Percentiles rank a stretch among this genome's conserved stretches.
These are phyloP conservation scores for Cettia cetti DNA, from an alignment of 2,113 vertebrate genomes.

Conservation along the genomic window DNA sequence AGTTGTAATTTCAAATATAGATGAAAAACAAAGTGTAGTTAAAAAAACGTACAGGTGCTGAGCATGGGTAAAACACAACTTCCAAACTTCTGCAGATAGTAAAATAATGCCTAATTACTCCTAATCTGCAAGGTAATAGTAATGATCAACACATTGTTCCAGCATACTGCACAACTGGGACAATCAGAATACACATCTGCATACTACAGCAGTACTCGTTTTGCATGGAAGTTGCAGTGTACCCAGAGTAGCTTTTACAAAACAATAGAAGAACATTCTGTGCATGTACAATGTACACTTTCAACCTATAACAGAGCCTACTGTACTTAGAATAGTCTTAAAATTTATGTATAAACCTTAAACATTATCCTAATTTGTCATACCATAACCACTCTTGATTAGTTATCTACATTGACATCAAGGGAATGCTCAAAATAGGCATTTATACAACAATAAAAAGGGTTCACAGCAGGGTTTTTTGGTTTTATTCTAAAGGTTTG, in stretches of 20 bases:
- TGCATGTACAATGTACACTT: not conserved
- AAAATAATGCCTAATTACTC: not conserved
- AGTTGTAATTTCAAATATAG: constrained; percentile 30
- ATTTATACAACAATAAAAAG: not conserved
- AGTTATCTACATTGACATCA: not conserved
- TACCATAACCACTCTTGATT: not conserved
- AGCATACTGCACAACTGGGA: not conserved
- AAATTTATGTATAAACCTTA: not conserved
- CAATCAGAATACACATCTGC: not conserved
- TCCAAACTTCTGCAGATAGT: not conserved
- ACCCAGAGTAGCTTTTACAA: not conserved
- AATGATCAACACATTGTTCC: not conserved
- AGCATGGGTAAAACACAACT: constrained; percentile 16
- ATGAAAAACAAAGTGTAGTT: not conserved
- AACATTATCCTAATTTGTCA: not conserved
- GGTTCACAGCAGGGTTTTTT: not conserved
- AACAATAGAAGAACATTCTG: not conserved
- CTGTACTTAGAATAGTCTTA: not conserved
- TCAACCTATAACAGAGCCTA: not conserved
- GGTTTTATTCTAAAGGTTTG: not conserved
- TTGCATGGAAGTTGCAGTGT: not conserved
- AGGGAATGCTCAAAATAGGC: not conserved
- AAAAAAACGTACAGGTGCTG: not conserved
- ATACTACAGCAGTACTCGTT: not conserved
- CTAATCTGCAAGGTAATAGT: not conserved